Base-by-base conservation (phyloP, 2,113 vertebrate genomes). In the Gambusia holbrooki region DNA sequence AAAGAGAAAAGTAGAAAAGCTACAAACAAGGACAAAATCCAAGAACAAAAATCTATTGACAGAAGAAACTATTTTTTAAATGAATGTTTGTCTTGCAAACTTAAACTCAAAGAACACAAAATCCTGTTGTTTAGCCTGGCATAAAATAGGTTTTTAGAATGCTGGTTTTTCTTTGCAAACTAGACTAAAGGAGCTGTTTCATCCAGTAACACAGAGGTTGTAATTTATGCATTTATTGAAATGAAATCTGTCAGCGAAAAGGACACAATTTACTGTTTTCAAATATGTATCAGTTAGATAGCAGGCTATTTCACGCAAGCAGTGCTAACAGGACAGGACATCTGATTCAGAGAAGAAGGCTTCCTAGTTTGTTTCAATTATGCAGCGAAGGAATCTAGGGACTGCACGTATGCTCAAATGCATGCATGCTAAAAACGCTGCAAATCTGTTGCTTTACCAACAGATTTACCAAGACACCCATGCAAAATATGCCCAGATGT, bases 381-480 rank as follows among this genome's bases (percentile, higher is more conserved):
- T 88, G 77, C 79, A 84, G 79, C 66, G 84, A 88, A 80, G 70
- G 17, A 54, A 65, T 76, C 81, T 40, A 51, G 69, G 54, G 79
- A 76, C 73, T 68, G 62, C 68, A 81, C 69, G 81, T 65, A 28
- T 32, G 72, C 73, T 83, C 58, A 75, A 85, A 87, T 1, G 7
- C 22, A 58, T 10, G 22, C 3, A 25, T 58, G 51, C 51, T 58
- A 3, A 58, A 58, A 25, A 25, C 7, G n/a, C 63, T 79, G 62
- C 83, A 84, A 87, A 86, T 73, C 80, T 72, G 62, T 37, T 61
- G 22, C 11, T 58, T 69, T 73, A 27, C 27, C 27, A 42, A 82
- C 84, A 77, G 27, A 88, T 85, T 81, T 65, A 76, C n/a, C 2
- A 12, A 69, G 71, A 78, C 6, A 28, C 66, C 78, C 77, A 29